phyloP scores from a whole-genome alignment of 2,113 vertebrate species.

The Aleadryas rufinucha region DNA sequence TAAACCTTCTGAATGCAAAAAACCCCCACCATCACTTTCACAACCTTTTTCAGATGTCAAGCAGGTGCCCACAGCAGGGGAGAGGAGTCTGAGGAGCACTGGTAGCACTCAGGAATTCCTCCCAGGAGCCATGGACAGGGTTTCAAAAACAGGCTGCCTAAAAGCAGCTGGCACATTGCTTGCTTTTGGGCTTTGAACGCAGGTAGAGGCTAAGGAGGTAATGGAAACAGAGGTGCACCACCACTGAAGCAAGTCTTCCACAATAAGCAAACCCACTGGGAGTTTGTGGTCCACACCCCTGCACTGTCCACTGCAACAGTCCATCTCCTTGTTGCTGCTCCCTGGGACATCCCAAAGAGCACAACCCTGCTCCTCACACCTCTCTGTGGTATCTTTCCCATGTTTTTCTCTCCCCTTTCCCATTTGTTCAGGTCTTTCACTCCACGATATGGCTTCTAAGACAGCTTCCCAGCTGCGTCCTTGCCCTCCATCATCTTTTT shows the following conservation, averaged over 20 bases:
- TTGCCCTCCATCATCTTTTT: not conserved
- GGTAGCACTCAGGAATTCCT: not conserved
- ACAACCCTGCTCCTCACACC: not conserved
- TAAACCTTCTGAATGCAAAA: not conserved
- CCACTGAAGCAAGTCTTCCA: not conserved
- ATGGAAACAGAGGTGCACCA: not conserved
- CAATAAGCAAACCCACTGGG: not conserved
- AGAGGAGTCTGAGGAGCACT: not conserved
- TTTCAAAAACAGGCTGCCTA: not conserved
- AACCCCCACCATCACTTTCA: not conserved
- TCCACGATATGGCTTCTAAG: not conserved
- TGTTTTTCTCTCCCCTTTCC: not conserved
- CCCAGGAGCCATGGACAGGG: fast-evolving
- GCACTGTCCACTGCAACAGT: not conserved
- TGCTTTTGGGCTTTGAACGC: not conserved
- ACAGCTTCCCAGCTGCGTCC: not conserved
- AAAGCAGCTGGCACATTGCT: not conserved
- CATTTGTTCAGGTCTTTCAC: not conserved
- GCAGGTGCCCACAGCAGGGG: not conserved
- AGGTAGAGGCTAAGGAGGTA: not conserved
- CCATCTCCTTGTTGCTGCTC: not conserved
- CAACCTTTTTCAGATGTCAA: not conserved
- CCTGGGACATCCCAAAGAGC: not conserved
- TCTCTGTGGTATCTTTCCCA: not conserved
- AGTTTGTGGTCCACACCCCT: not conserved